Evolutionary conservation across 1,140 invertebrate genomes (phyloP).

Genomic region (Trissolcus basalis): DNA sequence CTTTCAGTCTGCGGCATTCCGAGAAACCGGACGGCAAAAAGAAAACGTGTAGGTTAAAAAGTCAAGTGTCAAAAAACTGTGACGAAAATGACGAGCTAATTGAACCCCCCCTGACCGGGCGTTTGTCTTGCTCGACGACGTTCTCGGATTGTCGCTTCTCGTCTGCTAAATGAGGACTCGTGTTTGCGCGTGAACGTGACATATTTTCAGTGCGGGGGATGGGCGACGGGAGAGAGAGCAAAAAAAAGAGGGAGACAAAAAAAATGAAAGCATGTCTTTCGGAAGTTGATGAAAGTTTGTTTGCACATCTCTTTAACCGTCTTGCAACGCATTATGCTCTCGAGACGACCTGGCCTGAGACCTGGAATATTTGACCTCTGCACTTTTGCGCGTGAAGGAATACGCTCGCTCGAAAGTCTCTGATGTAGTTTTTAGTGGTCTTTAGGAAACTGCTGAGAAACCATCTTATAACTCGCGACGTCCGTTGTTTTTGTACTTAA

Average conservation of each 20-base stretch:
- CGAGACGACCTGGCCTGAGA: slow-evolving; percentile 72
- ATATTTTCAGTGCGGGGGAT: slow-evolving; percentile 37
- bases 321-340: slow-evolving; percentile 71
- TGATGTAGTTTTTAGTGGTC: slow-evolving; percentile 45
- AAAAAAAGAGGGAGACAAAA: slow-evolving; percentile 32
- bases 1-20: slow-evolving; percentile 43
- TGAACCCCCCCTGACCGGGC: slow-evolving; percentile 17
- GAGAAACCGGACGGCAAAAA: slow-evolving; percentile 39
- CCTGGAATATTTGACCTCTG: slow-evolving; percentile 72
- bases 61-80: slow-evolving; percentile 42
- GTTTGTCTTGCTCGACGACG: background rate
- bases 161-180: slow-evolving; percentile 1
- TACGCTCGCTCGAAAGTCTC: slow-evolving; percentile 39
- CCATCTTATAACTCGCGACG: too few relatives aligned
- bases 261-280: slow-evolving; percentile 66
- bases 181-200: slow-evolving; percentile 40
- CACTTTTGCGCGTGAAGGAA: slow-evolving; percentile 57
- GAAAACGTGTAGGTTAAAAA: slow-evolving; percentile 33
- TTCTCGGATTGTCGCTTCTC: slow-evolving; percentile 1
- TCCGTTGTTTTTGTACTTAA: background rate
- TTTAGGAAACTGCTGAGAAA: slow-evolving; percentile 22
- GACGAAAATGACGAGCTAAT: slow-evolving; percentile 55
- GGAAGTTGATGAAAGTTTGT: slow-evolving; percentile 72
- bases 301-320: slow-evolving; percentile 70
- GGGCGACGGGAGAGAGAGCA: slow-evolving; percentile 25